phyloP scores from a whole-genome alignment of 2,797 vertebrate species.

The Phalanger gymnotis region DNA sequence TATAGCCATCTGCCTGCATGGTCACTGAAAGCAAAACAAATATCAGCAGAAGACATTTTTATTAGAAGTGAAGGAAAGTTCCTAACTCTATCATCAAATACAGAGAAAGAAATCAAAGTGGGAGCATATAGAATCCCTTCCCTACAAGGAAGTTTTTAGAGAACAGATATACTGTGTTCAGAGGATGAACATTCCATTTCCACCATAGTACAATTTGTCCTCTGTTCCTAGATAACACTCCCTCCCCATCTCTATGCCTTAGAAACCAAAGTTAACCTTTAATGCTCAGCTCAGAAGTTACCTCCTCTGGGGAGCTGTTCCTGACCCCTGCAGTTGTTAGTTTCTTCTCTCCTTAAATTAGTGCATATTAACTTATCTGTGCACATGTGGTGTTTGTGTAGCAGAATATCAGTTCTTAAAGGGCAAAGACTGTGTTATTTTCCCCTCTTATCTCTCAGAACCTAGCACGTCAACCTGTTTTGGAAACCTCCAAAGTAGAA shows the following conservation, averaged over 20 bases:
- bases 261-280: too few relatives aligned
- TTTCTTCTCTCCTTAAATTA: background rate
- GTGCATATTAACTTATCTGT: background rate
- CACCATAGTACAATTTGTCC: background rate
- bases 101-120: background rate
- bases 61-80: conserved; percentile 2
- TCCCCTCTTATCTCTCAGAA: background rate
- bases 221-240: background rate
- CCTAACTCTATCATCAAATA: background rate
- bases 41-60: conserved; percentile 20
- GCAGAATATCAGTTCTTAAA: background rate
- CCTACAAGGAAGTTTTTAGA: background rate
- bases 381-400: background rate
- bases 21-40: conserved; percentile 17
- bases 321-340: background rate
- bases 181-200: background rate
- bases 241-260: background rate
- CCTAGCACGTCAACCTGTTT: background rate
- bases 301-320: background rate
- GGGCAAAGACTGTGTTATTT: background rate
- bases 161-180: background rate
- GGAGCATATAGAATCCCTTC: background rate
- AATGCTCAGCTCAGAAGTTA: background rate
- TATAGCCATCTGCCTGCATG: background rate
- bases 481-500: background rate